Evolutionary conservation across 2,113 vertebrate genomes (phyloP).

Genomic region (Camarhynchus parvulus): DNA sequence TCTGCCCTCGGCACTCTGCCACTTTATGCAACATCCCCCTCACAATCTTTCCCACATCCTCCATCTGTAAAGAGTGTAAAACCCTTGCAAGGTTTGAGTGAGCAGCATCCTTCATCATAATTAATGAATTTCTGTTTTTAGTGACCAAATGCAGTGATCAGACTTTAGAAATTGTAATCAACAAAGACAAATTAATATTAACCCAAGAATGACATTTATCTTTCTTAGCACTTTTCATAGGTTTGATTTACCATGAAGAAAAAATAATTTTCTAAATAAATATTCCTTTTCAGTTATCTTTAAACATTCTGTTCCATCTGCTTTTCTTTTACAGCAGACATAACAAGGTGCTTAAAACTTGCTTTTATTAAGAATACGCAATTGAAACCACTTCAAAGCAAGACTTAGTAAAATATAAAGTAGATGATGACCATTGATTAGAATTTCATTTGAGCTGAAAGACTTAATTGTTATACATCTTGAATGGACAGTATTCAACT

Average conservation of each 20-base stretch:
- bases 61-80: background rate
- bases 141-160: background rate
- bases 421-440: background rate
- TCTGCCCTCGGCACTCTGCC: background rate
- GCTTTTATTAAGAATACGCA: background rate
- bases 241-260: background rate
- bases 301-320: background rate
- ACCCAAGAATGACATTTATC: background rate
- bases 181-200: background rate
- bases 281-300: background rate
- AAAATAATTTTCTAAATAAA: background rate
- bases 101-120: background rate
- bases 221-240: background rate
- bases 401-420: conserved; percentile 1
- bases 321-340: conserved; percentile 37
- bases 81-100: background rate
- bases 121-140: background rate
- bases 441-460: background rate
- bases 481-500: background rate
- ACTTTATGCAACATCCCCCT: background rate
- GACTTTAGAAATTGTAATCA: background rate
- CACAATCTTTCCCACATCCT: background rate
- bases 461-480: background rate
- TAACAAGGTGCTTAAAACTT: conserved; percentile 19
- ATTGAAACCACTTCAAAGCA: conserved; percentile 41